phyloP scores from a whole-genome alignment of 2,888 invertebrate genomes.

The Hartigia nigra region DNA sequence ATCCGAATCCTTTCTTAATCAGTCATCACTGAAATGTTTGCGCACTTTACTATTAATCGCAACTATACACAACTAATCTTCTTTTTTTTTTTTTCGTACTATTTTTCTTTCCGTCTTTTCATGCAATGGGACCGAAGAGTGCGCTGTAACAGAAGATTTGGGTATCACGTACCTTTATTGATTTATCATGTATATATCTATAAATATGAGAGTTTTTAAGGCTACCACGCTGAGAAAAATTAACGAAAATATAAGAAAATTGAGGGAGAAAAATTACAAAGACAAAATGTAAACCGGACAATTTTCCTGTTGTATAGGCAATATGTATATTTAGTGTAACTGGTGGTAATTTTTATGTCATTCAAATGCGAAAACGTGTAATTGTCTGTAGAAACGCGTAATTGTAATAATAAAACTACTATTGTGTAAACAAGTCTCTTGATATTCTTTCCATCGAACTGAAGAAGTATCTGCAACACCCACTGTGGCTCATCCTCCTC shows the following conservation, averaged over 20 bases:
- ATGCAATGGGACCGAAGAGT: not conserved
- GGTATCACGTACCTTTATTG: not conserved
- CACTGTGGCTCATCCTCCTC: not conserved
- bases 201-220: not conserved
- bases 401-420: not conserved
- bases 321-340: conserved; percentile 5
- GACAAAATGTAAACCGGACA: not conserved
- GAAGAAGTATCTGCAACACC: not conserved
- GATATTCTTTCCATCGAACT: not conserved
- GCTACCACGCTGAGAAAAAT: not conserved
- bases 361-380: not conserved
- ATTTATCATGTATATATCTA: not conserved
- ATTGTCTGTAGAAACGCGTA: not conserved
- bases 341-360: conserved; percentile 2
- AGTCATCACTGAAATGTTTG: not conserved
- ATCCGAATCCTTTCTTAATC: not conserved
- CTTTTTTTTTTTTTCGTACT: not conserved
- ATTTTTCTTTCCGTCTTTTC: not conserved
- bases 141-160: not conserved
- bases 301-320: not conserved
- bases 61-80: not conserved
- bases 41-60: not conserved
- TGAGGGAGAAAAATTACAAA: not conserved
- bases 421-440: not conserved
- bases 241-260: not conserved